These are phyloP conservation scores for Mythimna pallens DNA, from an alignment of 2,888 invertebrate species.

Conservation along the genomic window DNA sequence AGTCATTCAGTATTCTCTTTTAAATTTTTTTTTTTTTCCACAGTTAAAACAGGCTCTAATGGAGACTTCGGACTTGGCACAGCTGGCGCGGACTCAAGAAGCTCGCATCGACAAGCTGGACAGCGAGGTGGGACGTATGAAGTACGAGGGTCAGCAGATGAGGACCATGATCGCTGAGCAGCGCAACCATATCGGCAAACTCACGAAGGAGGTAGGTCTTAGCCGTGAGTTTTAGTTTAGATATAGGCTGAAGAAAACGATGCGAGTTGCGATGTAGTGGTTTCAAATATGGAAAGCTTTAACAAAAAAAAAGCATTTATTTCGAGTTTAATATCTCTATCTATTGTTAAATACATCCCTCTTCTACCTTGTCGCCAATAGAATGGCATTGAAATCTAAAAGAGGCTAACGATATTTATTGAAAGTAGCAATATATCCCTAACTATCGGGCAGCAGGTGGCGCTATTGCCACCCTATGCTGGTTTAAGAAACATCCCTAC, in stretches of 20 bases:
- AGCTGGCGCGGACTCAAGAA: constrained; percentile 79
- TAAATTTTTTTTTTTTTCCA: constrained; percentile 52
- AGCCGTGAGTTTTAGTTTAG: background rate
- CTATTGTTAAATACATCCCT: background rate
- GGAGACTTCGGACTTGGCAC: constrained; percentile 77
- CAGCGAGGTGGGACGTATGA: constrained; percentile 78
- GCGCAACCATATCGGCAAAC: constrained; percentile 82
- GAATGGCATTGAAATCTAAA: background rate
- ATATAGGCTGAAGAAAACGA: background rate
- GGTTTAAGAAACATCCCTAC: background rate
- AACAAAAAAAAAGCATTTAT: no score
- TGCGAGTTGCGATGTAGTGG: background rate
- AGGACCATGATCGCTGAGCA: constrained; percentile 77
- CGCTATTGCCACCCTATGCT: background rate
- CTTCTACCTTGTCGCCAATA: background rate
- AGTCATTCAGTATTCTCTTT: constrained; percentile 32
- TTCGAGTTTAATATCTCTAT: no score
- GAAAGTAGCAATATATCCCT: background rate
- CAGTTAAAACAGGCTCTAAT: constrained; percentile 84
- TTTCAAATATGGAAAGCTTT: no score
- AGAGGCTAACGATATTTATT: background rate
- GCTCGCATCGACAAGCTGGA: constrained; percentile 82
- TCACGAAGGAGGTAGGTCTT: constrained; percentile 88
- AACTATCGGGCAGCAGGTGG: background rate
- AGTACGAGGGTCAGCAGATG: constrained; percentile 80